Evolutionary conservation across 1,140 invertebrate species (phyloP), one percentile per base, ranked within the genome.

Genomic region (Pogonognathellus flavescens): DNA sequence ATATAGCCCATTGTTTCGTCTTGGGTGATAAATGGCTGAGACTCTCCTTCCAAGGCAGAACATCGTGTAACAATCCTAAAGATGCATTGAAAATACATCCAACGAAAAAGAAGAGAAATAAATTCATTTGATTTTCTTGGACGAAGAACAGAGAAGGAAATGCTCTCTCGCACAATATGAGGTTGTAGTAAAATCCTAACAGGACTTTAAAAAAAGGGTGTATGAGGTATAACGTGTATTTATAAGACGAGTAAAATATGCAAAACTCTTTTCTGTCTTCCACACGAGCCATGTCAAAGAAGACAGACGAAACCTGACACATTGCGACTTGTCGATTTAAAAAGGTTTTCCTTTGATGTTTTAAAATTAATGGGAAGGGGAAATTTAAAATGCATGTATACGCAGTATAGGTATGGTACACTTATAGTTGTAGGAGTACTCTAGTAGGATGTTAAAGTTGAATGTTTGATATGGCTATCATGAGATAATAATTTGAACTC

Each of bases 1-100:
- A 82, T 82, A 82, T 82, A 57, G 53, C 53, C 81, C 41, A 82
- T 82, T 82, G 81, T 82, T 82, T 62, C 57, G 81, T 82, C 81
- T 82, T 49, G 53, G 57, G 81, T 82, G 81, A 82, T 82, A 59
- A 82, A 82, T 82, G 31, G 25, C 81, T 57, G n/a, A 41, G 81
- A 49, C 16, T 25, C 57, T 82, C 13, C 18, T 59, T 82, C 57
- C 57, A 41, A 49, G 53, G 16, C n/a, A 82, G 81, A 76, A 76
- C 70, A 76, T 76, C 70, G 70, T 76, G 70, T 76, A 76, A 41
- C 22, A 10, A 62, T n/a, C 18, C 9, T 20, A 20, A 9, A 62
- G 53, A 72, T 76, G 25, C 70, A 76, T 76, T 76, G 14, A 76
- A 66, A 76, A 49, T 50, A 50, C 18, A 20, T 66, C 10, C 66